These are phyloP conservation scores for Cardiocondyla obscurior DNA, from an alignment of 1,140 invertebrate genomes.

Conservation along the genomic window DNA sequence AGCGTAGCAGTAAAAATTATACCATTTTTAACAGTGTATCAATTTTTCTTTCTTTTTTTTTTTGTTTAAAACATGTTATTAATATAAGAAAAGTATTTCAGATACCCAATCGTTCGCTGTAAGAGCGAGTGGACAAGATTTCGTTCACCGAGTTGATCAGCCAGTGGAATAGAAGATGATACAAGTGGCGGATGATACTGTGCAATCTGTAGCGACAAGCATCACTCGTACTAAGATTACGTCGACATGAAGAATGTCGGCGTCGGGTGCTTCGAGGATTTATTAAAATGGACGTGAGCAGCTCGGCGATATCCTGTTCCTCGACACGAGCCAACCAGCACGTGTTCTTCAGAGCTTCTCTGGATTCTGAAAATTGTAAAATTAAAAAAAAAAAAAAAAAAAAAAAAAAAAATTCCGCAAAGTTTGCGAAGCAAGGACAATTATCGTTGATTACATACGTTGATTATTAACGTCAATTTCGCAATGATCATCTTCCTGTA, in stretches of 20 bases:
- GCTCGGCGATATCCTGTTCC: constrained; percentile 7
- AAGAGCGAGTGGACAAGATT: constrained; percentile 62
- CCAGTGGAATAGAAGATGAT: constrained; percentile 73
- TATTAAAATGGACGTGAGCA: constrained; percentile 56
- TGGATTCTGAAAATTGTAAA: constrained; percentile 54
- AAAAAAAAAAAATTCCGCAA: too few species aligned
- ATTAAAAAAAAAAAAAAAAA: too few species aligned
- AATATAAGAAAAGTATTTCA: not conserved
- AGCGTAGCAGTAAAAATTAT: not conserved
- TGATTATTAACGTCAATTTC: constrained; percentile 76
- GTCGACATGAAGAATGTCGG: constrained; percentile 48
- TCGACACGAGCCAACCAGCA: constrained; percentile 27
- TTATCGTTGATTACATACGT: constrained; percentile 60
- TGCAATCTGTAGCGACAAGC: constrained; percentile 73
- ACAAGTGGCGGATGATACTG: constrained; percentile 74
- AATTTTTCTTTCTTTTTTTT: not conserved
- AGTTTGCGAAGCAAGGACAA: too few species aligned
- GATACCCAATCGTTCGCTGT: constrained; percentile 72
- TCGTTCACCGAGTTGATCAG: constrained; percentile 69
- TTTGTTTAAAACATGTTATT: not conserved
- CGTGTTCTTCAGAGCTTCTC: constrained; percentile 40
- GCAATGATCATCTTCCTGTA: constrained; percentile 64
- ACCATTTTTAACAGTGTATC: not conserved
- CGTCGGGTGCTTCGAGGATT: constrained; percentile 33
- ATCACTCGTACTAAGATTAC: constrained; percentile 65